These are phyloP conservation scores for Nannobrachium achirus DNA, from an alignment of 2,113 vertebrate species.

Conservation along the genomic window DNA sequence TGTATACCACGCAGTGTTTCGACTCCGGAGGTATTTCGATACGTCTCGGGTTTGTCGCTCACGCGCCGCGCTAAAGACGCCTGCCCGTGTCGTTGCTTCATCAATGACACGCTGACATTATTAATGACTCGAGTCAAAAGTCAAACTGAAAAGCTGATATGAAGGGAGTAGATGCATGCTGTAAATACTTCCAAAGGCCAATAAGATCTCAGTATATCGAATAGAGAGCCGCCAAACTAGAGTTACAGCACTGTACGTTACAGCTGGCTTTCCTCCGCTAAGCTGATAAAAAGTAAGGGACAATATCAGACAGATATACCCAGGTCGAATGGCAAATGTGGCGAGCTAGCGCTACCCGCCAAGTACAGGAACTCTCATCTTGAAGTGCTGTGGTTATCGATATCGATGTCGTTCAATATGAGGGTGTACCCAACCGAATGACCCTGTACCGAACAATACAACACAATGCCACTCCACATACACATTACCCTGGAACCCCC, in stretches of 20 bases:
- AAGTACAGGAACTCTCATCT: no score
- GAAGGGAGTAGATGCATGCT: background rate
- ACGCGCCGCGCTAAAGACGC: constrained; percentile 8
- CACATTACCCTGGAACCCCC: no score
- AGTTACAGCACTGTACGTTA: background rate
- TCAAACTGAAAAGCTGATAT: background rate
- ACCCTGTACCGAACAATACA: no score
- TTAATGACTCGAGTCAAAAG: background rate
- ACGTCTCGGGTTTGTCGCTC: constrained; percentile 14
- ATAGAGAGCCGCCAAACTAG: background rate
- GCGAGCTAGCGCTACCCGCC: no score
- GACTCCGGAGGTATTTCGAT: constrained; percentile 32
- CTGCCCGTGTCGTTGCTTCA: background rate
- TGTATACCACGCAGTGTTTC: constrained; percentile 11
- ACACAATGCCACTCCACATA: no score
- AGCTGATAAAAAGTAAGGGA: background rate
- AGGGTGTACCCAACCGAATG: no score
- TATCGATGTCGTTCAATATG: no score
- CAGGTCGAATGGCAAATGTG: no score
- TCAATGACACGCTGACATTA: background rate
- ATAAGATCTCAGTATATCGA: no score
- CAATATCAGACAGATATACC: background rate
- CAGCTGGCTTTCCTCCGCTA: background rate
- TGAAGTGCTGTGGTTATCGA: no score
- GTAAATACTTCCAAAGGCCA: no score